These are phyloP conservation scores for Mamestra brassicae DNA, from an alignment of 2,888 invertebrate species.

Conservation along the genomic window DNA sequence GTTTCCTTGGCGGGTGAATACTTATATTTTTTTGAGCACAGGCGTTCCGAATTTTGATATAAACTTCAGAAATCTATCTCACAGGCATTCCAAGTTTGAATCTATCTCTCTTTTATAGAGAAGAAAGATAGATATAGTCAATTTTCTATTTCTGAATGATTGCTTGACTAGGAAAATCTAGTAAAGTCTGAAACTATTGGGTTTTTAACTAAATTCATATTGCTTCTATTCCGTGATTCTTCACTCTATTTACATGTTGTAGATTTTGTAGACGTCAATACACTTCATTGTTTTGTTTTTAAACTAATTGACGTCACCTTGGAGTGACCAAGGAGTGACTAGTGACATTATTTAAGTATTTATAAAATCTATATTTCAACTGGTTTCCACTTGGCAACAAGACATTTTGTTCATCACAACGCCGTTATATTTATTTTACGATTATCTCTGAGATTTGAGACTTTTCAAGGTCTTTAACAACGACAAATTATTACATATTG, in stretches of 20 bases:
- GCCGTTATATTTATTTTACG: slow-evolving; percentile 14
- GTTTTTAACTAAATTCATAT: not conserved
- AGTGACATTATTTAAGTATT: not conserved
- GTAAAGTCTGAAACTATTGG: not conserved
- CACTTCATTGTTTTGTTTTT: slow-evolving; percentile 3
- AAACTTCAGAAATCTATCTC: too few relatives aligned
- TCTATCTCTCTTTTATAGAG: too few relatives aligned
- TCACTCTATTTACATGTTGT: not conserved
- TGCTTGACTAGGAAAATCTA: not conserved
- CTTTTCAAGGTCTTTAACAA: not conserved
- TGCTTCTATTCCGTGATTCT: too few relatives aligned
- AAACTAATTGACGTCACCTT: slow-evolving; percentile 18
- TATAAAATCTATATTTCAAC: not conserved
- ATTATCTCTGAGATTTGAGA: not conserved
- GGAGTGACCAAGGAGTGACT: slow-evolving; percentile 2
- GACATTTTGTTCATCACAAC: not conserved
- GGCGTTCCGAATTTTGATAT: not conserved
- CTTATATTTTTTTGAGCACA: slow-evolving; percentile 1
- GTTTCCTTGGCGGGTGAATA: slow-evolving; percentile 18
- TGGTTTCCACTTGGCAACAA: slow-evolving; percentile 33
- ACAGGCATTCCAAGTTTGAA: too few relatives aligned
- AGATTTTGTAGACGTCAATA: slow-evolving; percentile 3
- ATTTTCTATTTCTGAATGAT: not conserved
- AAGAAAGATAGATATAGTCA: too few relatives aligned
- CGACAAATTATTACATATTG: not conserved